A percentile compares a stretch with the other conserved stretches of the same genome.
Conservation (phyloP, 2,797 vertebrate species). For the Capromys pilorides region DNA sequence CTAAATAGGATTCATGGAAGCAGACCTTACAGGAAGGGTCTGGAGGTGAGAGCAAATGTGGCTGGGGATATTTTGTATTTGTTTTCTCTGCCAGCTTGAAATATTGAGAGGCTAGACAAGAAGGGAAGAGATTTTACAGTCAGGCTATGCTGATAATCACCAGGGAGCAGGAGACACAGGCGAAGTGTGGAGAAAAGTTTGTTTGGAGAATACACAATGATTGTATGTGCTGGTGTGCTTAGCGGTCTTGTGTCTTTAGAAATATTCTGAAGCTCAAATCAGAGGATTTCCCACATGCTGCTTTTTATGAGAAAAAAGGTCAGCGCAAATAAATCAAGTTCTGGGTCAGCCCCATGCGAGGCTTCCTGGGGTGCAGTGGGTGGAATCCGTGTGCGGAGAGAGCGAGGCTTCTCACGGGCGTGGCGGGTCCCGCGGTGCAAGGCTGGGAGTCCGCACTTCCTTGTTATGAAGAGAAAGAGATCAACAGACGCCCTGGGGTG, state of each 20-base stretch:
- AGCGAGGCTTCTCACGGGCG: not conserved
- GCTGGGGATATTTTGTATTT: slow-evolving; percentile 23
- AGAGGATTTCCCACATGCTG: not conserved
- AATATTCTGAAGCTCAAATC: not conserved
- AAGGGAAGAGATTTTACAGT: not conserved
- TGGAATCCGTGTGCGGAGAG: not conserved
- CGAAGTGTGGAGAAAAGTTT: not conserved
- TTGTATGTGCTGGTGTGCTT: not conserved
- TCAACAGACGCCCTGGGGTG: not conserved
- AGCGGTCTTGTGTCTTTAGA: not conserved
- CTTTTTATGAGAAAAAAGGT: not conserved
- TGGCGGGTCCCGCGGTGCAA: too few relatives aligned
- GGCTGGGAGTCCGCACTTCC: not conserved
- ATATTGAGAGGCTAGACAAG: not conserved
- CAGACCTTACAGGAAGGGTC: not conserved
- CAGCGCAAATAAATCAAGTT: not conserved
- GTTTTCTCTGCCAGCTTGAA: not conserved
- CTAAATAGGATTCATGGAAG: not conserved
- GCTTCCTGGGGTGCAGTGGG: not conserved
- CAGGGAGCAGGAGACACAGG: not conserved
- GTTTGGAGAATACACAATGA: not conserved
- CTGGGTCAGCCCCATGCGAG: not conserved
- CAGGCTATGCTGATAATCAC: not conserved
- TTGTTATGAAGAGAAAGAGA: not conserved
- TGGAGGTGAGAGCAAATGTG: not conserved